Evolutionary conservation across 2,113 vertebrate species (phyloP).

Genomic region (Vicugna pacos): DNA sequence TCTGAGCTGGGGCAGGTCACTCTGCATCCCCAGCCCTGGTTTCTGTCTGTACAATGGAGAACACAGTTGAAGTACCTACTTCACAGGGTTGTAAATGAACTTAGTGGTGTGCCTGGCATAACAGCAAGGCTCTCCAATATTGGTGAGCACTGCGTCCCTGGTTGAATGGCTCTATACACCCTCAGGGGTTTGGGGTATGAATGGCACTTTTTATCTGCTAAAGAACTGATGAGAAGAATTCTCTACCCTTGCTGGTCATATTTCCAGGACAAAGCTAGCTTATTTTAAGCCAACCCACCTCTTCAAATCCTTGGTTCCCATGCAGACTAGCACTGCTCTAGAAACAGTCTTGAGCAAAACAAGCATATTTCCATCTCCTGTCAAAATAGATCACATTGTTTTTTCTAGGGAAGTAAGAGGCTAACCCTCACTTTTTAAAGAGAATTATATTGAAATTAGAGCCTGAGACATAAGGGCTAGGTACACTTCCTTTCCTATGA

Average conservation of each 20-base stretch:
- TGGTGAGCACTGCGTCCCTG: background rate
- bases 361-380: background rate
- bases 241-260: background rate
- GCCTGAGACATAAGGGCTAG: background rate
- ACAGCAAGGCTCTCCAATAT: background rate
- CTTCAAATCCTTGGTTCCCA: background rate
- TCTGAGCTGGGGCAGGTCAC: background rate
- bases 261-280: background rate
- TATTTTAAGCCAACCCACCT: no score
- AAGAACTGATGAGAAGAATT: background rate
- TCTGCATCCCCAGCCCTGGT: background rate
- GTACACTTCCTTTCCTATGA: background rate
- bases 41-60: background rate
- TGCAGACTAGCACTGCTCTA: background rate
- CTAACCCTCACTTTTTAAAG: background rate
- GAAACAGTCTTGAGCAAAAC: background rate
- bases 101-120: background rate
- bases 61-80: background rate
- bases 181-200: no score
- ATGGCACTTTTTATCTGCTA: background rate
- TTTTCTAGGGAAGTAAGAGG: background rate
- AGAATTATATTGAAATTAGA: background rate
- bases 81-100: background rate
- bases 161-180: fast-evolving
- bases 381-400: background rate